A percentile compares a stretch with the other conserved stretches of the same genome.
Evolutionary conservation across 2,113 vertebrate genomes (phyloP).

Genomic region (Blennius ocellaris): DNA sequence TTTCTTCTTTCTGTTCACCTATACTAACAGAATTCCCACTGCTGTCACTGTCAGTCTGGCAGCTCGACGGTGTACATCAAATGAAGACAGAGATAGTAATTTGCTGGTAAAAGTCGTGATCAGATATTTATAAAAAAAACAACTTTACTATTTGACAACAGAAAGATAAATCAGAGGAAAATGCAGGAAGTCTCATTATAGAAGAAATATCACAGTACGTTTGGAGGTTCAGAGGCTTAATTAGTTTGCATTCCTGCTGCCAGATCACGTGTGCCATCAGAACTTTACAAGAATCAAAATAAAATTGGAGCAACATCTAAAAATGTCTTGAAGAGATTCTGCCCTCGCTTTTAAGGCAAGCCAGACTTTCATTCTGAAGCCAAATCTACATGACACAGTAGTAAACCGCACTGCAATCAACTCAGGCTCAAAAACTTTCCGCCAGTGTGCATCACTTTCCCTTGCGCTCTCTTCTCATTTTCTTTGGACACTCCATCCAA

Average conservation of each 20-base stretch:
- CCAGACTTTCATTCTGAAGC: constrained; percentile 25
- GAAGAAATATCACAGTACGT: neutral
- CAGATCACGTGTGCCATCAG: constrained; percentile 3
- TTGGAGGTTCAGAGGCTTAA: constrained; percentile 4
- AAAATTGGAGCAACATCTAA: constrained; percentile 37
- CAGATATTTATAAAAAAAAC: too few relatives aligned
- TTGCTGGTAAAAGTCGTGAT: too few relatives aligned
- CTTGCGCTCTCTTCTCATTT: neutral
- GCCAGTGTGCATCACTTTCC: constrained; percentile 11
- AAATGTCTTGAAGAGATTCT: constrained; percentile 33
- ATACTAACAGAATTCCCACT: too few relatives aligned
- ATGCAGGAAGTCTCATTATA: neutral
- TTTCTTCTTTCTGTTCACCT: too few relatives aligned
- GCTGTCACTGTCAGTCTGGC: too few relatives aligned
- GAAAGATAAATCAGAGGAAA: neutral
- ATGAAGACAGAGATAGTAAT: too few relatives aligned
- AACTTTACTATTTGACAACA: neutral
- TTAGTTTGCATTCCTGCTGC: constrained; percentile 10
- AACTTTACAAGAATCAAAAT: constrained; percentile 11
- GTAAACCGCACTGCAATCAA: constrained; percentile 47
- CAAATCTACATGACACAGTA: constrained; percentile 32
- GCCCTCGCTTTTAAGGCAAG: constrained; percentile 26
- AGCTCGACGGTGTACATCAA: too few relatives aligned
- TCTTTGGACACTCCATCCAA: constrained; percentile 15
- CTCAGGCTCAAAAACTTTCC: constrained; percentile 38